These are phyloP conservation scores for Arctocebus calabarensis DNA, from an alignment of 2,797 vertebrate genomes.

Conservation along the genomic window DNA sequence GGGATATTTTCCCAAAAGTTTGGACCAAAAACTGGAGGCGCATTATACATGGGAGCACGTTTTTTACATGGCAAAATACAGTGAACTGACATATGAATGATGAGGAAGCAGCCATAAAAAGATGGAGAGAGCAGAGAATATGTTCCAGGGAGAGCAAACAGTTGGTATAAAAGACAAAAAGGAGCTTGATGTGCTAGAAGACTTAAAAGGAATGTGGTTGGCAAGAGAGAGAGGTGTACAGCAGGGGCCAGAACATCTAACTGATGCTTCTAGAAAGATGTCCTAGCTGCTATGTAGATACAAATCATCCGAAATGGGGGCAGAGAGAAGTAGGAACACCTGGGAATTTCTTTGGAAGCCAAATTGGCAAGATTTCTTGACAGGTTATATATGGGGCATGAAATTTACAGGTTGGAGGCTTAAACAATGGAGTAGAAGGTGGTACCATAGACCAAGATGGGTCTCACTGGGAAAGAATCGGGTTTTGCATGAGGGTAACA, in stretches of 20 bases:
- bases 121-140: background rate
- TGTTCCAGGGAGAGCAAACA: background rate
- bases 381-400: background rate
- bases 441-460: background rate
- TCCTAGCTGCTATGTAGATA: background rate
- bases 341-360: background rate
- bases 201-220: background rate
- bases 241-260: background rate
- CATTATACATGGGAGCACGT: too few relatives aligned
- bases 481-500: background rate
- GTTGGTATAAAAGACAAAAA: slow-evolving; percentile 27
- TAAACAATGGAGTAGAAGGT: background rate
- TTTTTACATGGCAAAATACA: too few relatives aligned
- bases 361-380: slow-evolving; percentile 39
- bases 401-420: background rate
- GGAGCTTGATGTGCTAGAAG: background rate
- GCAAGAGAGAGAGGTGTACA: background rate
- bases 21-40: too few relatives aligned
- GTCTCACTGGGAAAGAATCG: background rate
- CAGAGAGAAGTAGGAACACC: background rate
- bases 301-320: background rate
- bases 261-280: background rate
- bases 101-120: background rate
- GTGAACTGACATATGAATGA: background rate
- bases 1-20: too few relatives aligned